Conservation (phyloP, 2,888 invertebrate species). For the Aporophyla nigra region DNA sequence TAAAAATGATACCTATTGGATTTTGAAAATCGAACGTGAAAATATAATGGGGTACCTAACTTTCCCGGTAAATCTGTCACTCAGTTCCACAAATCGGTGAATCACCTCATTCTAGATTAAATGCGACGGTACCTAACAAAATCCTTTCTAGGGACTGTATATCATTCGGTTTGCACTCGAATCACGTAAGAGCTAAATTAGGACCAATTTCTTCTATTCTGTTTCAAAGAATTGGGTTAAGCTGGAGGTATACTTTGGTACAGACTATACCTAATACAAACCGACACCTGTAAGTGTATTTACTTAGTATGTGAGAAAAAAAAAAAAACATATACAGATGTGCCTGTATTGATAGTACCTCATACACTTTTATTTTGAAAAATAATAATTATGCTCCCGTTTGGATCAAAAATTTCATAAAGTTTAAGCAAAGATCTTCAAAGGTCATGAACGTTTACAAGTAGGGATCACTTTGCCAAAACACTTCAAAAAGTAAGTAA, state of each 20-base stretch:
- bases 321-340: background rate
- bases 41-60: background rate
- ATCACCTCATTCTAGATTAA: conserved; percentile 5
- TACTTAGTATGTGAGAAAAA: background rate
- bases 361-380: background rate
- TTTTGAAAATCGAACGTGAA: background rate
- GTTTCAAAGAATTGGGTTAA: conserved; percentile 34
- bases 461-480: background rate
- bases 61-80: background rate
- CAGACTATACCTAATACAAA: background rate
- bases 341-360: background rate
- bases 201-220: conserved; percentile 42
- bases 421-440: background rate
- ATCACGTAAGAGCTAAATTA: conserved; percentile 51
- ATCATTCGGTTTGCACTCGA: conserved; percentile 38
- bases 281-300: background rate
- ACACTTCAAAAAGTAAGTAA: background rate
- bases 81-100: background rate
- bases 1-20: no score
- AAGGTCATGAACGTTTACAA: background rate
- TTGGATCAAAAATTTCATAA: background rate
- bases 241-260: conserved; percentile 4
- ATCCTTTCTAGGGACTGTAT: conserved; percentile 28
- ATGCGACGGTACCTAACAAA: conserved; percentile 12
- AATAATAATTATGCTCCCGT: background rate